These are phyloP conservation scores for Parauchenoglanis ngamensis DNA, from an alignment of 2,797 vertebrate species.

Conservation along the genomic window DNA sequence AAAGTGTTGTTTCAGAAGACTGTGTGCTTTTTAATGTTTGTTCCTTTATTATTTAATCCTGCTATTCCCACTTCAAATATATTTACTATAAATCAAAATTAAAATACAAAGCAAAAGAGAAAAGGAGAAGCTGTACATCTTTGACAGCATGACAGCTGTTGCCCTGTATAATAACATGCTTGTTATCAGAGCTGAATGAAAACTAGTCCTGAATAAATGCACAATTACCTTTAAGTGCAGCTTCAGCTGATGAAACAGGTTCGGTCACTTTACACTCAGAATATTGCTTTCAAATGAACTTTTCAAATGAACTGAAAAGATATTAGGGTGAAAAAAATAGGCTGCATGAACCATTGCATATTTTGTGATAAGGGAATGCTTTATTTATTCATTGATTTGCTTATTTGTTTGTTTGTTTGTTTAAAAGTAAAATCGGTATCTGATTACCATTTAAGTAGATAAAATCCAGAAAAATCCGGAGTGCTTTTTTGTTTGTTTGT, in stretches of 20 bases:
- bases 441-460: background rate
- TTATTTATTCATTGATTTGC: background rate
- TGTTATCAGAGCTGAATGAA: background rate
- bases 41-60: background rate
- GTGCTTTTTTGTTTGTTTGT: too few relatives aligned
- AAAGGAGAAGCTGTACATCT: background rate
- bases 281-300: background rate
- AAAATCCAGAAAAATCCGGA: too few relatives aligned
- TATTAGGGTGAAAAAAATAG: background rate
- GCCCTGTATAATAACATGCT: background rate
- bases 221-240: background rate
- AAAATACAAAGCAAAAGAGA: background rate
- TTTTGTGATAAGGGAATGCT: background rate
- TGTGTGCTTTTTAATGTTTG: background rate
- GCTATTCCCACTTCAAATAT: background rate
- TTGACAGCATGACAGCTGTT: background rate
- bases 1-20: background rate
- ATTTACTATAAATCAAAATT: too few relatives aligned
- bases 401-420: too few relatives aligned
- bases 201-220: background rate
- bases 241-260: conserved; percentile 1
- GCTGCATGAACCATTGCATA: background rate
- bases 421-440: background rate
- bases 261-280: background rate
- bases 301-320: background rate